Base-by-base conservation (phyloP, 2,888 invertebrate genomes). In the Ptychoptera contaminata region DNA sequence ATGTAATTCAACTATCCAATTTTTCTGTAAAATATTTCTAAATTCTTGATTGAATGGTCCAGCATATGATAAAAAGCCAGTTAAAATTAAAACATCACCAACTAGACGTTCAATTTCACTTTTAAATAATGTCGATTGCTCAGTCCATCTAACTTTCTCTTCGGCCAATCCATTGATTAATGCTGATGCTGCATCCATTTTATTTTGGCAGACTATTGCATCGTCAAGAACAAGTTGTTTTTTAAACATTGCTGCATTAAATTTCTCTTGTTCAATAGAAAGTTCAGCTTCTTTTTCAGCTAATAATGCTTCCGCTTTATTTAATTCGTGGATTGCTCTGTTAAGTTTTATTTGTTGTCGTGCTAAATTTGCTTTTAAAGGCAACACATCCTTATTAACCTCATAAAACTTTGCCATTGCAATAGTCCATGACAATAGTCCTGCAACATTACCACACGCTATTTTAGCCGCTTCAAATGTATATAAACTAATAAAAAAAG, bases 41-140 rank as follows among this genome's bases (percentile, higher is more conserved):
- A 79, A 87, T 58, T 85, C 84, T 66, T 87, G 87, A 66, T 88
- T 88, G 58, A 87, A 88, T 2, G 87, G 86, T 3, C 87, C 88
- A 30, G 79, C 71, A 56, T 88, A 88, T 0, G 82, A 83, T 42
- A 88, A 65, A 62, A 88, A 88, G 2, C 69, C 77, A 12, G 78
- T 77, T 11, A 85, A 68, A 40, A 87, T 60, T 16, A 87, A 58
- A 2, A 83, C 78, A 59, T 88, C 86, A 1, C 88, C 88, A 16
- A 87, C 75, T 2, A 88, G 70, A 40, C 82, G 68, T 51, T 82
- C 79, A 2, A 74, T 86, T 69, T 87, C 83, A 0, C 78, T 75
- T 56, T 78, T 80, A 60, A 86, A 87, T 11, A 71, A 69, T 11
- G 78, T 76, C 29, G 81, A 75, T 56, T 85, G 83, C 52, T 82